Base-by-base conservation (phyloP, 2,888 invertebrate genomes). In the Clitarchus hookeri region DNA sequence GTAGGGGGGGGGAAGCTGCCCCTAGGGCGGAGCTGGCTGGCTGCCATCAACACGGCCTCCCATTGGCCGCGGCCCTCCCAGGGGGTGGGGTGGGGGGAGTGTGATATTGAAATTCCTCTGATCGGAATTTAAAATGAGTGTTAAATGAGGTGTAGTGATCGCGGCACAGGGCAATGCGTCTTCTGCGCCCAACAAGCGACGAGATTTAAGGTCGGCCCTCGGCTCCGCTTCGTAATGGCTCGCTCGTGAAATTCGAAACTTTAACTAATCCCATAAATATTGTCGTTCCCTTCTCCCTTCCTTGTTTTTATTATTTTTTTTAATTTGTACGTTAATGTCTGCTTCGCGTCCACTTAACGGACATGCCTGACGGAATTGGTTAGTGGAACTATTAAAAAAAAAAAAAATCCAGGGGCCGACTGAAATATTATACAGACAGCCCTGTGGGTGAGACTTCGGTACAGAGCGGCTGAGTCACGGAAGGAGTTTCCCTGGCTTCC, bases 331-430 rank as follows among this genome's bases (percentile, higher is more conserved):
- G 65, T 65, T 65, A 65, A 65, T 65, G 65, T 65, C 23, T n/a
- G 65, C 65, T 65, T 65, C 65, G 65, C n/a, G n/a, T 65, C 65
- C 65, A 65, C 65, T 65, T 65, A 65, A 65, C 65, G 65, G 8
- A 65, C 65, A 65, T 65, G 65, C 65, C 65, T 65, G 65, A 65
- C 65, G 65, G 65, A 65, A 65, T 65, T 65, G 65, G 65, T 65
- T 65, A 65, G 65, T 11, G 65, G 8, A 23, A 19, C 65, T n/a
- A 65, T 65, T 65, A 16, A 16, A n/a, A 65, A 65, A 65, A 65
- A 53, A 53, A 53, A 53, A 36, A 36, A 36, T 4, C 11, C 65
- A 1, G 65, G 65, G 65, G 23, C 65, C 0, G 6, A n/a, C 23
- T 65, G 8, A 65, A 16, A 65, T 65, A 65, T 65, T 48, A 36